These are phyloP conservation scores for Lathronympha strigana DNA, from an alignment of 2,888 invertebrate species.

Conservation along the genomic window DNA sequence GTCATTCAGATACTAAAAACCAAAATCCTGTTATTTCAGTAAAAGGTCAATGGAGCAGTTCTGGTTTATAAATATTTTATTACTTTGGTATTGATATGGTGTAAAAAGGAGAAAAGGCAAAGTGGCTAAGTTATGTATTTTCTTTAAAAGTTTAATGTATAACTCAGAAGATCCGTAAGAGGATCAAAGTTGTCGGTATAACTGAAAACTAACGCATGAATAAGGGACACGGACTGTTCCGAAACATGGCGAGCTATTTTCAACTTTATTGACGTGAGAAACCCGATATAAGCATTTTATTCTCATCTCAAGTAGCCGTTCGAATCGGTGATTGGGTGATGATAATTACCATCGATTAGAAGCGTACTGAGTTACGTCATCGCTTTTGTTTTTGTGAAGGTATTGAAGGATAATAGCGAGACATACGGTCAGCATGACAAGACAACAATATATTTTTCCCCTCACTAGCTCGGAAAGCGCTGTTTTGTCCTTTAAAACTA, in stretches of 20 bases:
- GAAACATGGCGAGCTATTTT: too few species aligned
- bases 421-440: constrained; percentile 44
- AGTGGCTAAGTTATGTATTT: too few species aligned
- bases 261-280: too few species aligned
- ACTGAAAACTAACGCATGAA: too few species aligned
- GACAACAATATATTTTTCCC: not conserved
- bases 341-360: constrained; percentile 18
- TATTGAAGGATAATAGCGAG: constrained; percentile 43
- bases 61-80: not conserved
- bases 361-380: constrained; percentile 54
- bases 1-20: not conserved
- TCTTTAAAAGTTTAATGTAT: too few species aligned
- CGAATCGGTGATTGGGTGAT: constrained; percentile 2
- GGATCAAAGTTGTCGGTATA: too few species aligned
- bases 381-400: constrained; percentile 47
- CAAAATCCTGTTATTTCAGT: not conserved
- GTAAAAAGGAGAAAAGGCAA: too few species aligned
- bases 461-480: too few species aligned
- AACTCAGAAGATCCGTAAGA: too few species aligned
- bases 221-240: too few species aligned
- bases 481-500: too few species aligned
- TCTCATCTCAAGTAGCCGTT: not conserved
- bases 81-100: too few species aligned
- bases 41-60: not conserved
- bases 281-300: not conserved